phyloP scores from a whole-genome alignment of 2,113 vertebrate genomes.

The Rattus norvegicus region DNA sequence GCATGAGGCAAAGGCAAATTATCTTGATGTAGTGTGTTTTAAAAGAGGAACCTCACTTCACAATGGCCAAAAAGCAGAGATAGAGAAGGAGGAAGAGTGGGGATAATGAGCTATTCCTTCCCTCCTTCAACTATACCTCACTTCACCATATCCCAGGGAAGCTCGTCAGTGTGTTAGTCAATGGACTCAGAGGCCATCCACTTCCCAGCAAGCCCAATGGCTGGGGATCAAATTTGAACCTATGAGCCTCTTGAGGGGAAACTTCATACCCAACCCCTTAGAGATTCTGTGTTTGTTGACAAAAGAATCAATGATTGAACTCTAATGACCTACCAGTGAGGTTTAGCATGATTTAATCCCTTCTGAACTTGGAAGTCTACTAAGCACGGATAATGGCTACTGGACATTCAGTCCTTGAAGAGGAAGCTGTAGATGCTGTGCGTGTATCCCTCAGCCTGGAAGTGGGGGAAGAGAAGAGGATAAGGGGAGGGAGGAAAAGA shows the following conservation, averaged over 20 bases:
- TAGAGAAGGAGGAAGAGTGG: not conserved
- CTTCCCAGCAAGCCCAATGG: not conserved
- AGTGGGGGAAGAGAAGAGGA: not conserved
- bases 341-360: not conserved
- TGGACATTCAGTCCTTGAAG: not conserved
- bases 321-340: not conserved
- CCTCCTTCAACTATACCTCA: not conserved
- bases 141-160: not conserved
- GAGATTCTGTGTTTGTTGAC: not conserved
- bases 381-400: not conserved
- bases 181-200: not conserved
- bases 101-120: not conserved
- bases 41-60: not conserved
- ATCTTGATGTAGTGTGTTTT: not conserved
- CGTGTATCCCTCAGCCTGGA: not conserved
- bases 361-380: not conserved
- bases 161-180: not conserved
- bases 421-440: not conserved
- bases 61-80: not conserved
- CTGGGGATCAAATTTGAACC: not conserved
- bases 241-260: not conserved
- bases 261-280: not conserved
- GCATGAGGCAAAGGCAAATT: not conserved
- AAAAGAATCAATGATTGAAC: not conserved
- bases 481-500: accelerated